Evolutionary conservation across 2,797 vertebrate species (phyloP).

Genomic region (Anableps anableps): DNA sequence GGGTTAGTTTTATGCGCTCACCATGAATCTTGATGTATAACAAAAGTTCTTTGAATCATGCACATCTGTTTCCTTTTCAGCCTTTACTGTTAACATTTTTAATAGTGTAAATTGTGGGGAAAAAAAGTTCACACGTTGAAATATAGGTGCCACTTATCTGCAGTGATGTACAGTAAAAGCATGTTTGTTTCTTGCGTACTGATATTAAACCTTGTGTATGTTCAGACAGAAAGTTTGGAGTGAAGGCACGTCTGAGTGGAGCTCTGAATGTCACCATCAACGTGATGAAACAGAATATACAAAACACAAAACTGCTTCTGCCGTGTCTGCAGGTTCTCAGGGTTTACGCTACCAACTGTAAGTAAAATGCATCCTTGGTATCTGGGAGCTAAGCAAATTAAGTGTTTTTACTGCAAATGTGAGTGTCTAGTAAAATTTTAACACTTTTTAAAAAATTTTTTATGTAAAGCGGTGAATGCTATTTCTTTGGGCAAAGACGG

Average conservation of each 20-base stretch:
- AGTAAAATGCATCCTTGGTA: constrained; percentile 67
- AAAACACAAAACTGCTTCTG: constrained; percentile 89
- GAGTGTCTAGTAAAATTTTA: background rate
- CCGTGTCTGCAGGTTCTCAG: constrained; percentile 96
- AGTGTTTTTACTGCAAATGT: background rate
- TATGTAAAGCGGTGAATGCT: constrained; percentile 90
- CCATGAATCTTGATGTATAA: background rate
- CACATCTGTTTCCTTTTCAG: background rate
- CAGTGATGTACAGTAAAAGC: background rate
- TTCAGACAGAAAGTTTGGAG: constrained; percentile 95
- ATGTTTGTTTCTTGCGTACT: background rate
- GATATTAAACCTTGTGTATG: constrained; percentile 40
- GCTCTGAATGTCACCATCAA: constrained; percentile 88
- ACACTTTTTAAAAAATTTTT: constrained; percentile 33
- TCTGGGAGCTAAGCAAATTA: background rate
- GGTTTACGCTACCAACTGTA: constrained; percentile 92
- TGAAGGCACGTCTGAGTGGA: constrained; percentile 94
- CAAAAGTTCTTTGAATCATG: background rate
- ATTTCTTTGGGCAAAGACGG: constrained; percentile 94
- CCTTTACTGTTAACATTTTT: background rate
- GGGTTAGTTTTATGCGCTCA: background rate
- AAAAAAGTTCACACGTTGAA: background rate
- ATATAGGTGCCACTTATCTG: background rate
- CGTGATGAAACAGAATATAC: constrained; percentile 92
- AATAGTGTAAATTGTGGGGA: background rate